Evolutionary conservation across 1,140 invertebrate species (phyloP).

Genomic region (Zaprionus camerounensis): DNA sequence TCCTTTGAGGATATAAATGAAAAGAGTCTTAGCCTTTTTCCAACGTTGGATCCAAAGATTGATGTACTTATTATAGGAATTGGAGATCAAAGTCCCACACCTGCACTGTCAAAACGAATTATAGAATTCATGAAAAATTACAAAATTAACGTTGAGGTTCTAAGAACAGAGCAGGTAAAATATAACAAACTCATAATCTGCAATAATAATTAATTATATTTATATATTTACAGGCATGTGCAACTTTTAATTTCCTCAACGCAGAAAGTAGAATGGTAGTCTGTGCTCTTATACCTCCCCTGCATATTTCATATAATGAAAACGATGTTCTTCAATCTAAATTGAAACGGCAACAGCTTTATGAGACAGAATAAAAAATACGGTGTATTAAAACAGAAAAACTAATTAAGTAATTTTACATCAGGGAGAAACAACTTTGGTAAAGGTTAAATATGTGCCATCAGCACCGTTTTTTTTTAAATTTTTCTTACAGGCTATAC

Average conservation of each 20-base stretch:
- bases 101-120: slow-evolving; percentile 84
- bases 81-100: slow-evolving; percentile 86
- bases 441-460: too few species aligned
- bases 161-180: slow-evolving; percentile 87
- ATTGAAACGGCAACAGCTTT: slow-evolving; percentile 84
- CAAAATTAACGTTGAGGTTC: slow-evolving; percentile 89
- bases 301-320: slow-evolving; percentile 82
- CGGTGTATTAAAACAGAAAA: not conserved
- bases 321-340: slow-evolving; percentile 85
- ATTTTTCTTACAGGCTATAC: too few species aligned
- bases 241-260: slow-evolving; percentile 94
- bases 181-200: not conserved
- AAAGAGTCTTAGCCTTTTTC: slow-evolving; percentile 91
- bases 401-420: too few species aligned
- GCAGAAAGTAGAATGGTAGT: slow-evolving; percentile 90
- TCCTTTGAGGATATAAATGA: slow-evolving; percentile 89
- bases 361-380: slow-evolving; percentile 74
- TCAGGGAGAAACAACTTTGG: too few species aligned
- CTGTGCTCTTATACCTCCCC: slow-evolving; percentile 91
- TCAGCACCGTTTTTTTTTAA: too few species aligned
- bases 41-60: slow-evolving; percentile 91
- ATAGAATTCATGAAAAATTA: slow-evolving; percentile 85
- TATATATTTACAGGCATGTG: slow-evolving; percentile 85
- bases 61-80: slow-evolving; percentile 93
- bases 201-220: not conserved